Evolutionary conservation across 2,888 invertebrate genomes (phyloP).

Genomic region (Epinotia bilunana): DNA sequence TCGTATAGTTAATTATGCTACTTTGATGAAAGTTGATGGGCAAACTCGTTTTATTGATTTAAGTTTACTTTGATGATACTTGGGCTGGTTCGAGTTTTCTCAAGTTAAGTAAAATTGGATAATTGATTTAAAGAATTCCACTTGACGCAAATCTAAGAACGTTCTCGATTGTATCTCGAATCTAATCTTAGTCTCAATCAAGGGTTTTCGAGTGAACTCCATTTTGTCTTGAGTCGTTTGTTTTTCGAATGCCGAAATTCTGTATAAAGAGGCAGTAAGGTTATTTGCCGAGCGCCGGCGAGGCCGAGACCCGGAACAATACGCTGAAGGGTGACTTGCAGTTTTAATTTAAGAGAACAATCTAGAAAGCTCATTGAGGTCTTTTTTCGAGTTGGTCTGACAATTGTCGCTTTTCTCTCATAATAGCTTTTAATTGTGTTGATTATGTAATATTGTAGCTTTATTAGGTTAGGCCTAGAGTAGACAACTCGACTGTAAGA

Average conservation of each 20-base stretch:
- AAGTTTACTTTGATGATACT: slow-evolving; percentile 21
- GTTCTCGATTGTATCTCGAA: slow-evolving; percentile 25
- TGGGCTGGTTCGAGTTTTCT: slow-evolving; percentile 1
- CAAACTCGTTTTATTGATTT: slow-evolving; percentile 19
- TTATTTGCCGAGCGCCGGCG: slow-evolving; percentile 66
- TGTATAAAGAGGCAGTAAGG: slow-evolving; percentile 67
- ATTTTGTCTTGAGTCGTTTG: slow-evolving; percentile 29
- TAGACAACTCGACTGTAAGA: too few species aligned
- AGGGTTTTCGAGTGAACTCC: slow-evolving; percentile 31
- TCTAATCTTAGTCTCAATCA: slow-evolving; percentile 24
- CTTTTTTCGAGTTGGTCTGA: slow-evolving; percentile 22
- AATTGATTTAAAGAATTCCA: slow-evolving; percentile 30
- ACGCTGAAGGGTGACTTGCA: slow-evolving; percentile 24
- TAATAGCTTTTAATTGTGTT: slow-evolving; percentile 15
- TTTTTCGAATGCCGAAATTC: slow-evolving; percentile 56
- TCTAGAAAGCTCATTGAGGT: slow-evolving; percentile 14
- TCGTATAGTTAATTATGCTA: slow-evolving; percentile 1
- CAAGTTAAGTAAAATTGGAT: slow-evolving; percentile 21
- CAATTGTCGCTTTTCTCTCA: slow-evolving; percentile 7
- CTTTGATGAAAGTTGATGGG: slow-evolving; percentile 13
- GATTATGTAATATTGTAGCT: neutral
- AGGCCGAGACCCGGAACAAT: slow-evolving; percentile 17
- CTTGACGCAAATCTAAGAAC: slow-evolving; percentile 28
- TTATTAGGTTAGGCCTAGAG: too few species aligned
- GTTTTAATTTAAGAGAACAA: slow-evolving; percentile 30